Evolutionary conservation across 1,140 invertebrate genomes (phyloP).

Genomic region (Coptotermes formosanus): DNA sequence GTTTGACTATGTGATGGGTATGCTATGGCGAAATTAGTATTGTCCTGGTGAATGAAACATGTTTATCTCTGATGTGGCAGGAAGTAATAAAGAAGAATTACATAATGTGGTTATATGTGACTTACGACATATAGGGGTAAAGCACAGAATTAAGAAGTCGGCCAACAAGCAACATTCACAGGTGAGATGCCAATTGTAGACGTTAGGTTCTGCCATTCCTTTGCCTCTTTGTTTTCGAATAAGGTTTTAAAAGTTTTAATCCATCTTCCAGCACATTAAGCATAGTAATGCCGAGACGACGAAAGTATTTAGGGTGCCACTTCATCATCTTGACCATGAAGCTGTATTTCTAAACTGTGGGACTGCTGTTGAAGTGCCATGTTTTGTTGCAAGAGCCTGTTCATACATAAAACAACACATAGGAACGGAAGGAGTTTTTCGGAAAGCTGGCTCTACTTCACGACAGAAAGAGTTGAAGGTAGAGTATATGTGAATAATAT

Average conservation of each 20-base stretch:
- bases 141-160: slow-evolving; percentile 18
- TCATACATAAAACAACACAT: slow-evolving; percentile 64
- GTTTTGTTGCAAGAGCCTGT: slow-evolving; percentile 70
- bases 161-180: not conserved
- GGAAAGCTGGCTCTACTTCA: slow-evolving; percentile 77
- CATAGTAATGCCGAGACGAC: not conserved
- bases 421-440: slow-evolving; percentile 75
- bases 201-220: not conserved
- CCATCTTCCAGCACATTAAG: not conserved
- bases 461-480: slow-evolving; percentile 79
- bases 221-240: too few relatives aligned
- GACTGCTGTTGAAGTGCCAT: slow-evolving; percentile 66
- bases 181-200: not conserved
- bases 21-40: not conserved
- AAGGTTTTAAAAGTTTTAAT: too few relatives aligned
- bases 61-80: not conserved
- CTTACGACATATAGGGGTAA: slow-evolving; percentile 9
- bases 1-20: not conserved
- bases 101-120: not conserved
- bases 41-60: not conserved
- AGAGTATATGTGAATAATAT: slow-evolving; percentile 32
- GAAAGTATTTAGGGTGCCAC: slow-evolving; percentile 55
- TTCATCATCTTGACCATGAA: slow-evolving; percentile 58
- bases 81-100: slow-evolving; percentile 16
- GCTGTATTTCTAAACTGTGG: slow-evolving; percentile 59